Evolutionary conservation across 2,113 vertebrate genomes (phyloP), one percentile per base, ranked within the genome.

Genomic region (Dipodomys merriami): DNA sequence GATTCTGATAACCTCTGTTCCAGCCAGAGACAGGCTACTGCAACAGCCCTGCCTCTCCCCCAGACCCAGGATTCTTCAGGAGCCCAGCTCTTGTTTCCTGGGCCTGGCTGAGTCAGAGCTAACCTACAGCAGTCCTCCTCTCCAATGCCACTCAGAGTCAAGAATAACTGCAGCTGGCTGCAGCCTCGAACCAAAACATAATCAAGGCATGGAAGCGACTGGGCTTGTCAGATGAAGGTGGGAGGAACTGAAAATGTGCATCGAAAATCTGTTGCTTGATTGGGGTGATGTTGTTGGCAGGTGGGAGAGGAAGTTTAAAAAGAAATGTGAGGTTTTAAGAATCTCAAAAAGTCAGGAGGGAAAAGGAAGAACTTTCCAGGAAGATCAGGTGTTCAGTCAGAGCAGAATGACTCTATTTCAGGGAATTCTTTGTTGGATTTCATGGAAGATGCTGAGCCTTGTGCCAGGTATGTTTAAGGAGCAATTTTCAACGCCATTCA

Each of bases 141-240:
- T 73, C 57, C 13, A 3, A 1, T 18, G 29, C 77, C 62, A 65
- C 25, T 64, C 57, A 33, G 91, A 49, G 65, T 78, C 35, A 76
- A 44, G 78, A 82, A 91, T 53, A 88, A 77, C 86, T 6, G 0
- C 80, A 83, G 89, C 73, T 91, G 96, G 67, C 77, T 90, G 68
- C 72, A 33, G 86, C 74, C 83, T 78, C 30, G 30, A 90, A 82
- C 77, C 87, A 57, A 74, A 86, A 83, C n/a, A n/a, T 33, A 80
- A 89, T 86, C 93, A 84, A 88, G 83, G 77, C 46, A 64, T 23
- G 30, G 46, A 76, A 82, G 92, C 18, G 76, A 81, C 12, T n/a
- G 44, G 30, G 62, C 39, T 93, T 86, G 46, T 93, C 62, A 46
- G 91, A 46, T 29, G 60, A 62, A 85, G 83, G 46, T 73, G 46